Conservation (phyloP, 2,113 vertebrate species). For the Callopanchax toddi region DNA sequence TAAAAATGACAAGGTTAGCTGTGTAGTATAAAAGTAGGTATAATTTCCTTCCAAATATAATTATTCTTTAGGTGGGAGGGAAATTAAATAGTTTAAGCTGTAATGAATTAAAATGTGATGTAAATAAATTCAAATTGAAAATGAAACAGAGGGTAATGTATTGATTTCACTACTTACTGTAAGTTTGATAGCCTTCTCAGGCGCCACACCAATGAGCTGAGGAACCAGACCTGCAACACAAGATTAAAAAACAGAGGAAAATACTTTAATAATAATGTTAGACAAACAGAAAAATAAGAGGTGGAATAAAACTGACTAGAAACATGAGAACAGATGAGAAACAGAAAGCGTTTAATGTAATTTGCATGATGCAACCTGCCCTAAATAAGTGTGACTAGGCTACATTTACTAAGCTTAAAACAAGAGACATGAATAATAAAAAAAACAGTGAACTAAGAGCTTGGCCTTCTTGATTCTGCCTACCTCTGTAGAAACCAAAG, state of each 20-base stretch:
- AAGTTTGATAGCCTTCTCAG: slow-evolving; percentile 99
- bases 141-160: too few relatives aligned
- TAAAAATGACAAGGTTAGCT: too few relatives aligned
- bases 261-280: slow-evolving; percentile 16
- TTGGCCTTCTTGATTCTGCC: background rate
- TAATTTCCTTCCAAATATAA: too few relatives aligned
- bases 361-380: background rate
- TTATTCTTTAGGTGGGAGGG: too few relatives aligned
- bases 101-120: too few relatives aligned
- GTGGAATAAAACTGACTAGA: background rate
- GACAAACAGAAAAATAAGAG: background rate
- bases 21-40: too few relatives aligned
- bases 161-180: too few relatives aligned
- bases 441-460: background rate
- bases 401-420: background rate
- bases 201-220: slow-evolving; percentile 97
- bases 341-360: background rate
- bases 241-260: slow-evolving; percentile 1
- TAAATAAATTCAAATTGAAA: background rate
- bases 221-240: slow-evolving; percentile 91
- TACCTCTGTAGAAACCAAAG: slow-evolving; percentile 97
- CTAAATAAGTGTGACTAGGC: background rate
- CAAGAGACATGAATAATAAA: background rate
- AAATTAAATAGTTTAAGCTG: too few relatives aligned
- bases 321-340: background rate